These are phyloP conservation scores for Chaetura pelagica DNA, from an alignment of 2,113 vertebrate species.

Conservation along the genomic window DNA sequence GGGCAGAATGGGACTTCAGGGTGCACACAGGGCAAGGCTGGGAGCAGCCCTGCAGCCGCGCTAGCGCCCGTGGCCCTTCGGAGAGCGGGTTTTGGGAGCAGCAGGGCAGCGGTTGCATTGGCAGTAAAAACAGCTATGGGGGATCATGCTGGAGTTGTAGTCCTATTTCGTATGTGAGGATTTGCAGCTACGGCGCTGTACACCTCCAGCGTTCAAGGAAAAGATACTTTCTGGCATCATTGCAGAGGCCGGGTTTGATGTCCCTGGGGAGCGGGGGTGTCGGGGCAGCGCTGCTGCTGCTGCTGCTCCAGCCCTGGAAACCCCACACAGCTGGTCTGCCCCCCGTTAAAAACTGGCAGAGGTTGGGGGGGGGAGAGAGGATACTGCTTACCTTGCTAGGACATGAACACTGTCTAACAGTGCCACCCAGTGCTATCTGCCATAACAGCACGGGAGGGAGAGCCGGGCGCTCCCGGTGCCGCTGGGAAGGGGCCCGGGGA, in stretches of 20 bases:
- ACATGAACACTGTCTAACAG: conserved; percentile 50
- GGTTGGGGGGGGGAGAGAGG: background rate
- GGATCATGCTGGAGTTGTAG: background rate
- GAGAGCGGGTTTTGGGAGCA: background rate
- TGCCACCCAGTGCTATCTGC: conserved; percentile 65
- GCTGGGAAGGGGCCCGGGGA: rapidly evolving
- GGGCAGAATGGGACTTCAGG: background rate
- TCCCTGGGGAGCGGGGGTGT: background rate
- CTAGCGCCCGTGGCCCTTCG: rapidly evolving
- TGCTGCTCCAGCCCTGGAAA: background rate
- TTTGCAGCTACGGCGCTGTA: background rate
- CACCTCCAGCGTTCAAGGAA: background rate
- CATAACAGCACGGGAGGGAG: conserved; percentile 25
- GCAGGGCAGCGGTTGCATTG: background rate
- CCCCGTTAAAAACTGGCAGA: background rate
- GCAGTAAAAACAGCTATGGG: background rate
- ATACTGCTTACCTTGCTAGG: conserved; percentile 13
- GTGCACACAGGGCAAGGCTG: background rate
- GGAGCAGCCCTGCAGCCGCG: background rate
- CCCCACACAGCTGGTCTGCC: background rate
- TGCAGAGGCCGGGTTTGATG: background rate
- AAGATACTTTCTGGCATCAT: background rate
- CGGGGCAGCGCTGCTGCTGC: rapidly evolving
- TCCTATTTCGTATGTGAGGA: background rate
- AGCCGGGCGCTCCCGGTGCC: rapidly evolving